Conservation (phyloP, 1,140 invertebrate genomes). For the Drosophila seguyi region DNA sequence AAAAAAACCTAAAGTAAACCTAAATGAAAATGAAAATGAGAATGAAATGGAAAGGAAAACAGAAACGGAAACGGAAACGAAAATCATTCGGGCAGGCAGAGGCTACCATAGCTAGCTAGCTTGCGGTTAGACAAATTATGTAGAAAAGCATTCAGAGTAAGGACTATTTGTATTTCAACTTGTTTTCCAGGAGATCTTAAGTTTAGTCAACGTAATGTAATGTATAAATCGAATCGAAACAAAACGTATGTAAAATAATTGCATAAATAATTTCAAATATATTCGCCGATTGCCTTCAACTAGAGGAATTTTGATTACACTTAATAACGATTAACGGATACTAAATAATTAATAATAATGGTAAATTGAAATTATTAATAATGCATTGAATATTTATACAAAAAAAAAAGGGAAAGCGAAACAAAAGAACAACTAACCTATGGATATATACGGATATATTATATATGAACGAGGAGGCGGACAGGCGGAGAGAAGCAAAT, state of each 20-base stretch:
- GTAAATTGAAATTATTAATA: conserved; percentile 54
- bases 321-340: conserved; percentile 74
- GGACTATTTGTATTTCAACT: conserved; percentile 61
- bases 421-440: conserved; percentile 27
- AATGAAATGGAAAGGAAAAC: neutral
- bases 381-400: conserved; percentile 70
- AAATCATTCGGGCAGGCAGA: conserved; percentile 20
- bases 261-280: conserved; percentile 85
- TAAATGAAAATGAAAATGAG: neutral
- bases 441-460: conserved; percentile 21
- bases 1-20: conserved; percentile 1
- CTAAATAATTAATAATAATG: conserved; percentile 52
- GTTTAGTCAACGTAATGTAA: conserved; percentile 59
- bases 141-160: conserved; percentile 39
- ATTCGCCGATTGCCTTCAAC: conserved; percentile 85
- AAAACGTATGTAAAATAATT: conserved; percentile 81
- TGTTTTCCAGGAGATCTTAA: conserved; percentile 66
- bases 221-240: conserved; percentile 46
- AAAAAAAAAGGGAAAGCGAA: conserved; percentile 30
- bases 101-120: conserved; percentile 14
- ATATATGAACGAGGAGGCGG: conserved; percentile 3
- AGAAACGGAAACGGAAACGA: neutral
- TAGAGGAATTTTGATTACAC: conserved; percentile 85
- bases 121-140: conserved; percentile 33
- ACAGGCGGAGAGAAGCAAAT: too few relatives aligned